Evolutionary conservation across 2,113 vertebrate genomes (phyloP), one percentile per base, ranked within the genome.

Genomic region (Polypterus senegalus): DNA sequence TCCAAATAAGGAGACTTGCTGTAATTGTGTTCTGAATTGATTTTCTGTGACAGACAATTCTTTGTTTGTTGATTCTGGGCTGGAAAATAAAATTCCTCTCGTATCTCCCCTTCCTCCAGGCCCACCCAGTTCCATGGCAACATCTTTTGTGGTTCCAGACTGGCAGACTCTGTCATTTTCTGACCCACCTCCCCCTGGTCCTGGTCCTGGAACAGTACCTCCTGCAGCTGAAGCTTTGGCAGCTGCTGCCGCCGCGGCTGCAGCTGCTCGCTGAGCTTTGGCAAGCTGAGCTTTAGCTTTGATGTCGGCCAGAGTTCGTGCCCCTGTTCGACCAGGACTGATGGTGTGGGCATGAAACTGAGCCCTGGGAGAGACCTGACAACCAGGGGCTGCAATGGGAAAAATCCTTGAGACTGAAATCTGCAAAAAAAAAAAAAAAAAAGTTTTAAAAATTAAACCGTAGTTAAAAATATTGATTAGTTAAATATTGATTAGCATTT

Each of bases 291-390:
- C 94, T 81, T 92, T 90, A 9, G 94, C 94, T 81, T 98, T 98
- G 87, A 98, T 95, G 83, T 98, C 94, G 3, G 96, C 96, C 74
- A 98, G 70, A 54, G 96, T 98, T 63, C 96, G 87, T 73, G 92
- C 94, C 57, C 94, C 92, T 0, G 90, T 92, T 62, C 94, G 86
- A 58, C 85, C 85, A 0, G 92, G 91, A 79, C 89, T 92, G 79
- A 81, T 69, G 5, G 89, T 74, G 1, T 85, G 75, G 69, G 81
- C 1, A 3, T 88, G 83, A 69, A 92, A 89, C 1, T 83, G 75
- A 48, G 82, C 83, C 85, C 88, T 83, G 69, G 89, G 91, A 74
- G 92, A 92, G 74, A 89, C 84, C 79, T 89, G 93, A 70, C 83
- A 80, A 44, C 83, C 67, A 52, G 85, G 87, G 78, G 85, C 82